Conservation (phyloP, 2,797 vertebrate species). For the Furcifer pardalis region DNA sequence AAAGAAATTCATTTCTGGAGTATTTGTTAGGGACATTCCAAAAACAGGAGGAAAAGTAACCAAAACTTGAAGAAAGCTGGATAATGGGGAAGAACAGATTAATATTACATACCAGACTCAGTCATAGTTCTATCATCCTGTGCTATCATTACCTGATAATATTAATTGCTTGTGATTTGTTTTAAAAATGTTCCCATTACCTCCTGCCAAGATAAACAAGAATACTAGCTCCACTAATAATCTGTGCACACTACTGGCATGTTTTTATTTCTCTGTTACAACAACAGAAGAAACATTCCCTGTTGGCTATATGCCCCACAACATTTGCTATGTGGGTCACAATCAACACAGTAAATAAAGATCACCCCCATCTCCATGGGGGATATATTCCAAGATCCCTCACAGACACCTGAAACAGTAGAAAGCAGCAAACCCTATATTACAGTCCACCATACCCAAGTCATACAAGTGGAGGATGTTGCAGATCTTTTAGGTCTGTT, state of each 20-base stretch:
- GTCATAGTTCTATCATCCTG: not conserved
- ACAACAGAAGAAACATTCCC: not conserved
- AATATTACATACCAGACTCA: not conserved
- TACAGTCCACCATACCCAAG: no score
- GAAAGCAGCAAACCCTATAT: no score
- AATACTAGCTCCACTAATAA: not conserved
- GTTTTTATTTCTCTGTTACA: not conserved
- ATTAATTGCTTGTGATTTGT: not conserved
- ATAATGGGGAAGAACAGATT: not conserved
- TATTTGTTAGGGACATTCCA: not conserved
- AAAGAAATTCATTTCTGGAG: not conserved
- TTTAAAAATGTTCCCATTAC: not conserved
- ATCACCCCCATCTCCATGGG: no score
- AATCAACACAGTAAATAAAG: not conserved
- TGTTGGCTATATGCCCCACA: not conserved
- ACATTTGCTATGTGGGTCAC: not conserved
- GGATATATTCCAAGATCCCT: no score
- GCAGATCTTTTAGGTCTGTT: no score
- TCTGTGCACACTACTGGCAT: not conserved
- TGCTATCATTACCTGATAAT: not conserved
- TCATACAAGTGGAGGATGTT: no score
- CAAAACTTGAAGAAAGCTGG: not conserved
- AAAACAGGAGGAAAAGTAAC: not conserved
- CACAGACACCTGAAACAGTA: no score
- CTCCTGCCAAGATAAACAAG: not conserved